Conservation (phyloP, 2,797 vertebrate genomes). For the Smutsia temminckii region DNA sequence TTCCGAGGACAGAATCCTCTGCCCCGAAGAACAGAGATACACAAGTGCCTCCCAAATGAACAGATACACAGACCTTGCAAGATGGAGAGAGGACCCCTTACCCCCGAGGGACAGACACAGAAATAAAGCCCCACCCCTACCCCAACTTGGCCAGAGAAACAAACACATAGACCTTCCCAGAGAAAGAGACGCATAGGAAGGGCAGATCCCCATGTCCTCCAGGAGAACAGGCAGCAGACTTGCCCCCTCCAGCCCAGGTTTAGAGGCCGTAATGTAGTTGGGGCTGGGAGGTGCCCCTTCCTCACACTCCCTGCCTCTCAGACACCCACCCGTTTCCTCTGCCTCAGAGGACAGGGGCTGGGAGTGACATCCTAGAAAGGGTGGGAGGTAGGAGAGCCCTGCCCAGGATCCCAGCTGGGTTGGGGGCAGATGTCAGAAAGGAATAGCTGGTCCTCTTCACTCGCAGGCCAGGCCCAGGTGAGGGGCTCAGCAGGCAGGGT, state of each 20-base stretch:
- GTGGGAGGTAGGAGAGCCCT: background rate
- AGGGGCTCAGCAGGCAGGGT: conserved; percentile 51
- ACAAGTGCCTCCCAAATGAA: background rate
- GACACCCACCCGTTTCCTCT: conserved; percentile 59
- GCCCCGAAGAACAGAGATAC: background rate
- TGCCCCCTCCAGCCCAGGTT: background rate
- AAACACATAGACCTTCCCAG: background rate
- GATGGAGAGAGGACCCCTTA: background rate
- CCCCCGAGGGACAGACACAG: background rate
- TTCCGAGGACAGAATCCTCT: background rate
- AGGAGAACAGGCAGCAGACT: background rate
- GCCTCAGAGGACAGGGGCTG: background rate
- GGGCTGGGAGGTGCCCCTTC: conserved; percentile 40
- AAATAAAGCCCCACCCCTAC: background rate
- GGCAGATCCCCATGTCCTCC: background rate
- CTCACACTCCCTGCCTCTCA: conserved; percentile 27
- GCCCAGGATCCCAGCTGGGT: background rate
- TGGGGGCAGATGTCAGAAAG: conserved; percentile 41
- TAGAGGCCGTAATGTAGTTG: background rate
- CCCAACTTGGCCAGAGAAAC: background rate
- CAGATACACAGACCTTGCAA: background rate
- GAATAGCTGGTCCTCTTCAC: conserved; percentile 27
- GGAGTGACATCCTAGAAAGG: conserved; percentile 16
- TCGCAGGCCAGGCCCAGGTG: background rate
- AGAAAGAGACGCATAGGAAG: background rate